Evolutionary conservation across 2,113 vertebrate genomes (phyloP), one percentile per base, ranked within the genome.

Genomic region (Semnornis frantzii): DNA sequence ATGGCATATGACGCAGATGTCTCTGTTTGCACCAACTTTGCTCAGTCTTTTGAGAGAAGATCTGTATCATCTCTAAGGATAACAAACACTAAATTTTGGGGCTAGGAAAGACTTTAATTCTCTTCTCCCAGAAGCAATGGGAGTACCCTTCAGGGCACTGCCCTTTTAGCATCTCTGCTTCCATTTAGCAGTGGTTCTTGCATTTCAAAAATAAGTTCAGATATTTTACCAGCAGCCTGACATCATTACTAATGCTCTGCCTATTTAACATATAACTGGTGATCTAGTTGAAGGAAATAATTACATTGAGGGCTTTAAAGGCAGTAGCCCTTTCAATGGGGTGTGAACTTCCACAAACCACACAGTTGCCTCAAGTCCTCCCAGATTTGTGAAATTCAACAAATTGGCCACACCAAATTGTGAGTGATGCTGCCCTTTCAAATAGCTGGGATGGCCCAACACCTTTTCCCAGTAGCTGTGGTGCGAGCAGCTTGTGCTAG

Each of bases 211-310:
- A 62, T 55, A 92, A 85, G 39, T 57, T 46, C 74, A 55, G 85
- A 69, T 86, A 78, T 93, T 90, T 93, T 76, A 82, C 76, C 80
- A 94, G 62, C 77, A 66, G 76, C 34, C 73, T 87, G 69, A 89
- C 85, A 71, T 89, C 85, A 89, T 84, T 86, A 13, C 73, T 65
- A 66, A 87, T 6, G 7, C 44, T 84, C 46, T 85, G 17, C 0
- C 0, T 87, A 19, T 85, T 87, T 82, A 55, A 68, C 8, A 7
- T 19, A 7, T 42, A 75, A 72, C 6, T 46, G 37, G 42, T 59
- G 57, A 82, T 73, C 2, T 15, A 64, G 42, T 60, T 63, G 46
- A 87, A 91, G 92, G 91, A 96, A 93, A 77, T 64, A 23, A 87
- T 57, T 58, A 37, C 30, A 16, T 8, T 37, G 33, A 34, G 10